Evolutionary conservation across 1,140 invertebrate genomes (phyloP), one percentile per base, ranked within the genome.

Genomic region (Cyphomyrmex costatus): DNA sequence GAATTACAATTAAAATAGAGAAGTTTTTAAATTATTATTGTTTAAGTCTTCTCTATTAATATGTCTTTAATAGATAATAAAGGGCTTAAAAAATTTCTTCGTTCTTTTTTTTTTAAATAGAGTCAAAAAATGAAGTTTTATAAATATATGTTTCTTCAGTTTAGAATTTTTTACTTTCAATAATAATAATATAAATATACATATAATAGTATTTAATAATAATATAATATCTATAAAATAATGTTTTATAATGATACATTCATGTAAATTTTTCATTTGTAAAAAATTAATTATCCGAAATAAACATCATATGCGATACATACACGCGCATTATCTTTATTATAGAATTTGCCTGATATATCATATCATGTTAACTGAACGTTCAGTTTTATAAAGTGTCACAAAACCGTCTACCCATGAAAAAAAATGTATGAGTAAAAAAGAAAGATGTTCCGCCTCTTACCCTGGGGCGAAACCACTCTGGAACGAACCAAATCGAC

Each of bases 401-500:
- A 74, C 42, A 83, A 83, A 73, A 73, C 7, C 51, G 10, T 10
- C 24, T 61, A 74, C 12, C 56, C 53, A 73, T 74, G n/a, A 74
- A 46, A 46, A n/a, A 30, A 83, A 46, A 73, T 1, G 12, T 71
- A 46, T 60, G 10, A 60, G 19, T 46, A 61, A 83, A 61, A 74
- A 74, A 61, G 68, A 60, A 74, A 74, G 53, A 68, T 58, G 53
- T 21, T 42, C 78, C 24, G 79, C 51, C 74, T 86, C 89, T 96
- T 95, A 99, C 98, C 99, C 96, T 99, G 97, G 30, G 97, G 97
- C 21, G 98, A 97, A 19, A 99, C 98, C 27, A 97, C 97, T 93
- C 98, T 96, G 92, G 98, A 98, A 86, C 99, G 95, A 36, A 98
- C 99, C 90, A 99, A 96, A 95, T 99, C 99, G 78, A 98, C 97